These are phyloP conservation scores for Allacma fusca DNA, from an alignment of 2,888 invertebrate genomes.

Conservation along the genomic window DNA sequence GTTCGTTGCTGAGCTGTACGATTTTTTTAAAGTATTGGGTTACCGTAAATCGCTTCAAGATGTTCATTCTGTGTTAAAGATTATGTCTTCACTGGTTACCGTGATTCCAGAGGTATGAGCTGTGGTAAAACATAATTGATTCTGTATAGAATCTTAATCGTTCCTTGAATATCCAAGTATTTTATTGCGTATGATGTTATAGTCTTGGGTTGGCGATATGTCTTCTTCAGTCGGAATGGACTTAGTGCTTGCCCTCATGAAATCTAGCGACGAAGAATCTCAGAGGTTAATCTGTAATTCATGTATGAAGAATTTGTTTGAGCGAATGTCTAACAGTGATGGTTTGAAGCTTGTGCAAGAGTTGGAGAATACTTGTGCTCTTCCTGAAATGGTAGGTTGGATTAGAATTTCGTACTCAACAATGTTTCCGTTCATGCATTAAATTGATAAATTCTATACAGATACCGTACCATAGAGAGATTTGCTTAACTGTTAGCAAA, in stretches of 20 bases:
- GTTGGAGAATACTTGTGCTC: background rate
- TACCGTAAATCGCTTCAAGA: slow-evolving; percentile 14
- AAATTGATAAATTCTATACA: background rate
- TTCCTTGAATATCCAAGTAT: no score
- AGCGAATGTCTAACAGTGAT: slow-evolving; percentile 22
- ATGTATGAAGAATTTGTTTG: slow-evolving; percentile 40
- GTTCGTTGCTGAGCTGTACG: slow-evolving; percentile 33
- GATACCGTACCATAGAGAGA: slow-evolving; percentile 40
- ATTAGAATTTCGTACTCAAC: no score
- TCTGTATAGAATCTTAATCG: no score
- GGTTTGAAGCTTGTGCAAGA: slow-evolving; percentile 27
- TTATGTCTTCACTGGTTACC: slow-evolving; percentile 21
- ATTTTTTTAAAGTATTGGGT: slow-evolving; percentile 35
- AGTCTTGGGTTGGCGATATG: slow-evolving; percentile 32
- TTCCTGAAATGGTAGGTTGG: slow-evolving; percentile 37
- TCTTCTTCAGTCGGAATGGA: slow-evolving; percentile 13
- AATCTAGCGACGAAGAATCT: slow-evolving; percentile 24
- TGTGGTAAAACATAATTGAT: slow-evolving; percentile 1
- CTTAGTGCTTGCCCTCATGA: slow-evolving; percentile 32
- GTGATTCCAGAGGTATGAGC: slow-evolving; percentile 31
- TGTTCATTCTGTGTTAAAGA: slow-evolving; percentile 27
- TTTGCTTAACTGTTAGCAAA: slow-evolving; percentile 38
- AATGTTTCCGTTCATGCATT: no score
- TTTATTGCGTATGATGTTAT: background rate
- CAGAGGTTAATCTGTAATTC: slow-evolving; percentile 34